Evolutionary conservation across 1,140 invertebrate genomes (phyloP), one percentile per base, ranked within the genome.

Genomic region (Zaprionus gabonicus): DNA sequence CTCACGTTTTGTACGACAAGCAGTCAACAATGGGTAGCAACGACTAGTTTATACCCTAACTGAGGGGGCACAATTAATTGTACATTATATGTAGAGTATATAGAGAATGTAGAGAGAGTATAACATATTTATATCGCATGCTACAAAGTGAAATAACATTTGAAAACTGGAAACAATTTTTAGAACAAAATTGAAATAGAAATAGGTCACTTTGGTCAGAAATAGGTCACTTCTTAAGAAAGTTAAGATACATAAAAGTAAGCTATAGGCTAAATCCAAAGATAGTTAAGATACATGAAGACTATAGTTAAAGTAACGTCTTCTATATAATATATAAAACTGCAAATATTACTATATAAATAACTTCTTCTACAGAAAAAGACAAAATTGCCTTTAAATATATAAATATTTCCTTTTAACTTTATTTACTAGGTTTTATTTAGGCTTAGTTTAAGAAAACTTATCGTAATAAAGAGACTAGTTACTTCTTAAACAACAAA

Each of bases 1-100:
- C 59, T 71, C 72, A 75, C 58, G 72, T 71, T 53, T 17, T 27
- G 17, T 28, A 27, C 53, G 20, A 38, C 20, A 44, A 56, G 20
- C 28, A 12, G 17, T 34, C 27, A 15, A 55, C 0, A 0, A 9
- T 17, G 5, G 2, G 0, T 10, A 3, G 9, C 1, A 31, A 9
- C 49, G 62, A 64, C n/a, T 13, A 9, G 20, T 53, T 4, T 5
- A 55, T 55, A 64, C 49, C 1, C 62, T 64, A 1, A 3, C n/a
- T 31, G 3, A 46, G 23, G 2, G 20, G 4, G n/a, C 27, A 10
- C 7, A 51, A 1, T 3, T 15, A 34, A 7, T 12, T 23, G 46
- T 51, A 3, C 31, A 0, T 0, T 31, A 31, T 31, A 0, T 31
- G 9, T 34, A 34, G 7, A 10, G 31, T 3, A 34, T 34, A 9